Evolutionary conservation across 2,888 invertebrate species (phyloP).

Genomic region (Amphipyra tragopoginis): DNA sequence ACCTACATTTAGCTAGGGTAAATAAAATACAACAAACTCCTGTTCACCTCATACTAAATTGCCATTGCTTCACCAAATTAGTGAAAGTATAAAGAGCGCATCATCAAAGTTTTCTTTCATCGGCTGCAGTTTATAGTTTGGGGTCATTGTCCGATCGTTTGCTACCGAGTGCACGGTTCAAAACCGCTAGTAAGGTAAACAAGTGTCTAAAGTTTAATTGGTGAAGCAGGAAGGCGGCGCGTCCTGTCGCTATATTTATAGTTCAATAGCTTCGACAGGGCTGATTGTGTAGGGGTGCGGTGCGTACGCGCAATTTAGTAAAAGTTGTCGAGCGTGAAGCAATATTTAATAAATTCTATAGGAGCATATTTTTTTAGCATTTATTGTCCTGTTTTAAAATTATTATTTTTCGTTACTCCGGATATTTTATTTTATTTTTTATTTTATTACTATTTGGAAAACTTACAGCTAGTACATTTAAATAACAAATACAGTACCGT

Average conservation of each 20-base stretch:
- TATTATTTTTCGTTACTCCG: no score
- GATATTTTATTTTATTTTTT: no score
- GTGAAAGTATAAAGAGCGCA: conserved; percentile 31
- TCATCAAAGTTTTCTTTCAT: conserved; percentile 45
- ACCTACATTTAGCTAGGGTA: no score
- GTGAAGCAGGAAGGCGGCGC: conserved; percentile 75
- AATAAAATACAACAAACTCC: no score
- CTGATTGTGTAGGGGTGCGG: conserved; percentile 54
- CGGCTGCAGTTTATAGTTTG: conserved; percentile 33
- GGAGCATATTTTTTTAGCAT: no score
- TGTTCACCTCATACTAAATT: not conserved
- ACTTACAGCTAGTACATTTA: no score
- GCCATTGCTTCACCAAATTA: conserved; percentile 24
- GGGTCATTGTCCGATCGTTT: conserved; percentile 55
- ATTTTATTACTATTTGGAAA: no score
- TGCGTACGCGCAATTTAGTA: conserved; percentile 58
- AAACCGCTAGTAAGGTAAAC: conserved; percentile 77
- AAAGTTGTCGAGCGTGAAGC: conserved; percentile 3
- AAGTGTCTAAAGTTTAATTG: conserved; percentile 69
- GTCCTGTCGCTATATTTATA: conserved; percentile 78
- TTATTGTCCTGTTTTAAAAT: no score
- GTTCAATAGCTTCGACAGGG: conserved; percentile 57
- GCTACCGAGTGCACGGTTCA: conserved; percentile 64
- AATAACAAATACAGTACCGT: no score
- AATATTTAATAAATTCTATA: no score